Conservation (phyloP, 2,113 vertebrate species). For the Lamprotornis superbus region DNA sequence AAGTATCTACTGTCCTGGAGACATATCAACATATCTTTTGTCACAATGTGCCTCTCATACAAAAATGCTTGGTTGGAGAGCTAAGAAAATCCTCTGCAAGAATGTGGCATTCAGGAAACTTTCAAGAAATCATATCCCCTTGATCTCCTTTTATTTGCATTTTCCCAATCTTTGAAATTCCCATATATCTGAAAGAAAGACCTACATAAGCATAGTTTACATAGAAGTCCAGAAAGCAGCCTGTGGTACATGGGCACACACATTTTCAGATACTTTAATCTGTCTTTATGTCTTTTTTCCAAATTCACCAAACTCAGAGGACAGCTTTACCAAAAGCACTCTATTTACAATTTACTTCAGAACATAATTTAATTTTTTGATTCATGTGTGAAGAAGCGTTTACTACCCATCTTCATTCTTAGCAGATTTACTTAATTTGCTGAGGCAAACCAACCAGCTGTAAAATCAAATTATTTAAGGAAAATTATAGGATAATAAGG, state of each 20-base stretch:
- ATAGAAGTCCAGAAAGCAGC: background rate
- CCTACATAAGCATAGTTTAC: background rate
- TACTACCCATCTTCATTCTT: constrained; percentile 1
- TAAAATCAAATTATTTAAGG: constrained; percentile 57
- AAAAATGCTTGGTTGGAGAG: background rate
- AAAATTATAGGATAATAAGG: constrained; percentile 18
- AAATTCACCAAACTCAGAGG: background rate
- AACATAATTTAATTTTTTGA: constrained; percentile 8
- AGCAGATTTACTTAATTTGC: background rate
- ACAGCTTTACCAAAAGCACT: background rate
- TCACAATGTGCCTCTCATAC: background rate
- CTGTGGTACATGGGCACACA: background rate
- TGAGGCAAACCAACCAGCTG: background rate
- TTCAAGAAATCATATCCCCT: background rate
- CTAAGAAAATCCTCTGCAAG: background rate
- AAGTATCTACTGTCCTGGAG: background rate
- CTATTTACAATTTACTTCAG: background rate
- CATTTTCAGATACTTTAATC: background rate
- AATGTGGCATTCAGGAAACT: background rate
- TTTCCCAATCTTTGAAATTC: background rate
- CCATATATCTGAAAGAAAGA: background rate
- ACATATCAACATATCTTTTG: background rate
- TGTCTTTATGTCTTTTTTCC: background rate
- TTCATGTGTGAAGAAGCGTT: background rate
- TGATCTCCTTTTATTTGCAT: background rate